Evolutionary conservation across 2,797 vertebrate genomes (phyloP).

Genomic region (Pampus argenteus): DNA sequence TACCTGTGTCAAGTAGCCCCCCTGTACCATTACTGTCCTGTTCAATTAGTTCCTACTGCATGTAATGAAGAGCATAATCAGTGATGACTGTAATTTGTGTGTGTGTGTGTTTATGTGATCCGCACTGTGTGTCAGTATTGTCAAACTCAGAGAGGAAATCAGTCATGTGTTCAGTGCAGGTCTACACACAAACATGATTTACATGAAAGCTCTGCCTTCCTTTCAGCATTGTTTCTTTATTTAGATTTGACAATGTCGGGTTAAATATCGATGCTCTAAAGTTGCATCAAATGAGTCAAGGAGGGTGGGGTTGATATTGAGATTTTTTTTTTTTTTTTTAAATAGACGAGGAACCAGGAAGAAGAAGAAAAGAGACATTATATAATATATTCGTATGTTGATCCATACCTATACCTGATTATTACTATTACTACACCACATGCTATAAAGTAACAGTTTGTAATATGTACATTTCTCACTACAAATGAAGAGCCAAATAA

Average conservation of each 20-base stretch:
- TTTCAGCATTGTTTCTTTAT: slow-evolving; percentile 66
- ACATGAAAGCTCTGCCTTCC: slow-evolving; percentile 57
- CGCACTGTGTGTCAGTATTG: slow-evolving; percentile 15
- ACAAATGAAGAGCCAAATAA: not conserved
- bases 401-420: not conserved
- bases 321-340: slow-evolving; percentile 32
- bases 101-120: slow-evolving; percentile 9
- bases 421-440: not conserved
- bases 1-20: slow-evolving; percentile 12
- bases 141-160: slow-evolving; percentile 44
- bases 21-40: slow-evolving; percentile 51
- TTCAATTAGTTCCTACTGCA: slow-evolving; percentile 35
- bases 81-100: slow-evolving; percentile 13
- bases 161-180: slow-evolving; percentile 42
- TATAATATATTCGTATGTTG: no score
- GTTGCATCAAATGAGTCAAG: slow-evolving; percentile 56
- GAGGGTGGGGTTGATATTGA: slow-evolving; percentile 9
- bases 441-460: not conserved
- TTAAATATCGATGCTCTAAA: slow-evolving; percentile 76
- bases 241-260: slow-evolving; percentile 71
- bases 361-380: not conserved
- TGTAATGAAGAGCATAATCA: slow-evolving; percentile 23
- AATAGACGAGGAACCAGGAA: slow-evolving; percentile 19
- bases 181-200: slow-evolving; percentile 57
- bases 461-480: not conserved